These are phyloP conservation scores for Pachycephala philippinensis DNA, from an alignment of 2,113 vertebrate species.

Conservation along the genomic window DNA sequence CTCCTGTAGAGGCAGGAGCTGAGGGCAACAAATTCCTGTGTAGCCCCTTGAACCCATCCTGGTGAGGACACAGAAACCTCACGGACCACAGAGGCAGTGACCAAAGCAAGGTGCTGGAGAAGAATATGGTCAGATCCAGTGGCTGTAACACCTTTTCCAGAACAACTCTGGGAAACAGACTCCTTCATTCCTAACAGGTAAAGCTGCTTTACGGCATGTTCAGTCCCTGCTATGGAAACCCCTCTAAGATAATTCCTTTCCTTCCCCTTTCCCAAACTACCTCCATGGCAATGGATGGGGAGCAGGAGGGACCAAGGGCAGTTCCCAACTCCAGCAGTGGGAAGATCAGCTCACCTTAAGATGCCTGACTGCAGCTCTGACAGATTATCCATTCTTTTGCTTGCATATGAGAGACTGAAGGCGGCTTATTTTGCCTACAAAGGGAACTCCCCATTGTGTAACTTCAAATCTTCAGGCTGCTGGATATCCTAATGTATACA, in stretches of 20 bases:
- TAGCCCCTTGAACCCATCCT: not conserved
- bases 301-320: not conserved
- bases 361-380: not conserved
- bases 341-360: not conserved
- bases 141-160: not conserved
- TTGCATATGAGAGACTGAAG: fast-evolving
- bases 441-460: not conserved
- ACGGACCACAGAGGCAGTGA: fast-evolving
- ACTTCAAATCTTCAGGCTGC: not conserved
- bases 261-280: not conserved
- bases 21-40: not conserved
- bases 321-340: not conserved
- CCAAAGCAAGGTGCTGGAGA: not conserved
- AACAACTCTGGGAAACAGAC: not conserved
- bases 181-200: not conserved
- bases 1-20: not conserved
- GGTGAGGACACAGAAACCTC: not conserved
- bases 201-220: not conserved
- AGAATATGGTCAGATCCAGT: not conserved
- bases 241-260: not conserved
- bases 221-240: not conserved
- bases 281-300: not conserved
- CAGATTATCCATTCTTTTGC: not conserved
- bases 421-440: not conserved
- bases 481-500: not conserved